These are phyloP conservation scores for Ceramica pisi DNA, from an alignment of 2,888 invertebrate species.

Conservation along the genomic window DNA sequence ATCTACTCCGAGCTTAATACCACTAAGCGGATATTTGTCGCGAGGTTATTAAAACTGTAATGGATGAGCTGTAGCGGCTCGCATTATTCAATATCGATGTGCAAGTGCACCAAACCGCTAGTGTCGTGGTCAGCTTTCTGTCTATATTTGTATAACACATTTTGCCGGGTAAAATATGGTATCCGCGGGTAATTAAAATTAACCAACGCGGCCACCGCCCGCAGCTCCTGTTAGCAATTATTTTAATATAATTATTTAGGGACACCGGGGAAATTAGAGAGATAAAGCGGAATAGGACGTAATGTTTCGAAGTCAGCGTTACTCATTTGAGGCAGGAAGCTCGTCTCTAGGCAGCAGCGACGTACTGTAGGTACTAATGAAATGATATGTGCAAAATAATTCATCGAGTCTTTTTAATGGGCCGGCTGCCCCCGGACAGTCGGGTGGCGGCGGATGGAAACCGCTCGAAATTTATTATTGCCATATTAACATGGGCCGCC, in stretches of 20 bases:
- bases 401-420: constrained; percentile 82
- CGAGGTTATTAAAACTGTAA: constrained; percentile 45
- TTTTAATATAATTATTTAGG: constrained; percentile 83
- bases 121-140: constrained; percentile 75
- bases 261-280: constrained; percentile 79
- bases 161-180: constrained; percentile 82
- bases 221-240: constrained; percentile 77
- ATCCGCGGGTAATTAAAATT: constrained; percentile 85
- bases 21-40: constrained; percentile 72
- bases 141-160: constrained; percentile 78
- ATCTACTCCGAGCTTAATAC: constrained; percentile 72
- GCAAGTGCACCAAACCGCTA: constrained; percentile 44
- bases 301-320: constrained; percentile 71
- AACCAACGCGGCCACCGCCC: constrained; percentile 76
- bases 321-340: constrained; percentile 67
- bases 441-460: constrained; percentile 76
- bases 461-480: constrained; percentile 88
- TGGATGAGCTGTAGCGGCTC: constrained; percentile 35
- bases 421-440: constrained; percentile 72
- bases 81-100: constrained; percentile 67
- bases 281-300: constrained; percentile 67
- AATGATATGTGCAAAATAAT: constrained; percentile 79
- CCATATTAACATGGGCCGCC: constrained; percentile 84
- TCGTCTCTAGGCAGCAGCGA: constrained; percentile 61
- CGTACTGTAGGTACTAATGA: constrained; percentile 65